Evolutionary conservation across 2,113 vertebrate species (phyloP).

Genomic region (Zingel zingel): DNA sequence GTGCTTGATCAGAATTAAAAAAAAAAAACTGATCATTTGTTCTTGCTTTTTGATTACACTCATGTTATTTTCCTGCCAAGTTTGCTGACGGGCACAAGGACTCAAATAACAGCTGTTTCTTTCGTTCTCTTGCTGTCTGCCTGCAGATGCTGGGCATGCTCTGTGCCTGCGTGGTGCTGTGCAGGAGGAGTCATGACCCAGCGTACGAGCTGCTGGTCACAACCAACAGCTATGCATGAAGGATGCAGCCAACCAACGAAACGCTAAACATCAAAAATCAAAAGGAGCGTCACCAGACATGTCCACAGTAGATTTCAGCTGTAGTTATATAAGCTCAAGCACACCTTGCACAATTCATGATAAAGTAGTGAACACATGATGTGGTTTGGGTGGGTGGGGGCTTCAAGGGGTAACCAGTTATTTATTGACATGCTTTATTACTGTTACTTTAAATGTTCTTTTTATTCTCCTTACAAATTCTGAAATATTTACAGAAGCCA

Average conservation of each 20-base stretch:
- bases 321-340: constrained; percentile 80
- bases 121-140: constrained; percentile 39
- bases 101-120: neutral
- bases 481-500: constrained; percentile 58
- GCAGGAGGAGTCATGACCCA: constrained; percentile 94
- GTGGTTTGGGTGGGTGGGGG: constrained; percentile 62
- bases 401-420: constrained; percentile 67
- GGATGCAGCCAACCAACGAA: constrained; percentile 14
- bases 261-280: constrained; percentile 22
- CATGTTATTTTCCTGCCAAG: neutral
- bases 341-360: constrained; percentile 83
- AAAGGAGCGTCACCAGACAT: constrained; percentile 57
- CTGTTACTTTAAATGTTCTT: constrained; percentile 59
- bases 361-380: constrained; percentile 79
- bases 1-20: neutral
- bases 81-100: neutral
- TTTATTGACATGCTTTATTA: constrained; percentile 77
- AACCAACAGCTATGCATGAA: constrained; percentile 94
- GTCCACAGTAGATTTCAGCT: constrained; percentile 79
- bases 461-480: constrained; percentile 45
- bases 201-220: constrained; percentile 97
- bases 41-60: neutral
- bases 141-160: constrained; percentile 96
- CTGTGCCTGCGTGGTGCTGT: constrained; percentile 95
- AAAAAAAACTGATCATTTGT: neutral